phyloP scores from a whole-genome alignment of 2,888 invertebrate genomes.

The Listrodromus nycthemerus region DNA sequence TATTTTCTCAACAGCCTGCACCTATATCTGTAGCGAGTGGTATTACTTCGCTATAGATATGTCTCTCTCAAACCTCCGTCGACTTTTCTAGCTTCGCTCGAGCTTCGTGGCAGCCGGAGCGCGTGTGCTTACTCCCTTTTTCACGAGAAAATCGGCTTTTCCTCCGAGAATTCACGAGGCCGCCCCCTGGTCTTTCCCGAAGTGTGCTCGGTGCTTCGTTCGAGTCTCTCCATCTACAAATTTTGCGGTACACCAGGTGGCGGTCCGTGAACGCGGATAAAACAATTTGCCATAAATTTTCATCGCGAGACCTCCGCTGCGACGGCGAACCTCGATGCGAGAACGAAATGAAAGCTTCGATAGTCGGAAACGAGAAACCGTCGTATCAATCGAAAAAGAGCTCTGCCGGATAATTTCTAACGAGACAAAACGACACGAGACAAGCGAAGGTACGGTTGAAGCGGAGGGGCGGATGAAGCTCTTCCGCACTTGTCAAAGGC shows the following conservation, averaged over 20 bases:
- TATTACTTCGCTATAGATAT: background rate
- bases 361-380: background rate
- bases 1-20: background rate
- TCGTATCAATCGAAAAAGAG: background rate
- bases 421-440: background rate
- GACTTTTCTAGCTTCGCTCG: slow-evolving; percentile 35
- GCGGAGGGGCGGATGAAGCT: slow-evolving; percentile 34
- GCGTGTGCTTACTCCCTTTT: slow-evolving; percentile 46
- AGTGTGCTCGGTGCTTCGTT: slow-evolving; percentile 13
- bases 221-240: slow-evolving; percentile 66
- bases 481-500: slow-evolving; percentile 41
- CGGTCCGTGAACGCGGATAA: slow-evolving; percentile 77
- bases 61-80: slow-evolving; percentile 13
- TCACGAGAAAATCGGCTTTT: slow-evolving; percentile 65
- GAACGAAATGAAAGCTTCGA: background rate
- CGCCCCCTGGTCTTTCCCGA: slow-evolving; percentile 37
- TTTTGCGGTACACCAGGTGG: slow-evolving; percentile 81
- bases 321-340: background rate
- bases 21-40: background rate
- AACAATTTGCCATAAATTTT: slow-evolving; percentile 82
- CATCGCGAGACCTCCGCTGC: background rate
- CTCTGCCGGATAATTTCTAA: background rate
- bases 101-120: background rate
- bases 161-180: slow-evolving; percentile 40
- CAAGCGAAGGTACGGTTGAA: background rate